Conservation (phyloP, 2,888 invertebrate species). For the Netelia virgata region DNA sequence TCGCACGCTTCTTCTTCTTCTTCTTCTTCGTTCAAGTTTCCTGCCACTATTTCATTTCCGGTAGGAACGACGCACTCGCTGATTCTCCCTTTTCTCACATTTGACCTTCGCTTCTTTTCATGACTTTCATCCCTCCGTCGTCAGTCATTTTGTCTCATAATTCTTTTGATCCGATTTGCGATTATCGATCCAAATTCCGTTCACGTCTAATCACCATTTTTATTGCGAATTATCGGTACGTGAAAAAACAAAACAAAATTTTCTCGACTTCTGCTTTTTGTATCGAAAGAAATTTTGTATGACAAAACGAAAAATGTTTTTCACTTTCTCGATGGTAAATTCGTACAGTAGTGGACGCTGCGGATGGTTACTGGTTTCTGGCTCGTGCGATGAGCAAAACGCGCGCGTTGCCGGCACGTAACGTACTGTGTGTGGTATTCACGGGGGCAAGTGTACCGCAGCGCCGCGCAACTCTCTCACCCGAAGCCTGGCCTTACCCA, state of each 20-base stretch:
- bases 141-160: too few relatives aligned
- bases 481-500: slow-evolving; percentile 62
- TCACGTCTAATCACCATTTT: too few relatives aligned
- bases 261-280: neutral
- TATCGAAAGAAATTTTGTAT: neutral
- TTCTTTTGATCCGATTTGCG: too few relatives aligned
- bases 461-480: slow-evolving; percentile 66
- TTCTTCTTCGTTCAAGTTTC: neutral
- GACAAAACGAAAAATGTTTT: neutral
- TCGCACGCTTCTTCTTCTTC: neutral
- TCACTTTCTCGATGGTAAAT: slow-evolving; percentile 7
- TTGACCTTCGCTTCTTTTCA: too few relatives aligned
- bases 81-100: too few relatives aligned
- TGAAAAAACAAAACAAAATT: neutral
- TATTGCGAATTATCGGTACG: too few relatives aligned
- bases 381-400: slow-evolving; percentile 47
- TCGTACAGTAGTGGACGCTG: slow-evolving; percentile 23
- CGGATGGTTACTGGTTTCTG: slow-evolving; percentile 34
- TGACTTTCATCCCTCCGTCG: too few relatives aligned
- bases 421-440: slow-evolving; percentile 64
- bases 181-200: too few relatives aligned
- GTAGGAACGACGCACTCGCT: too few relatives aligned
- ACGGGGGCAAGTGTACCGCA: slow-evolving; percentile 46
- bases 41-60: too few relatives aligned
- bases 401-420: slow-evolving; percentile 71